These are phyloP conservation scores for Lymantria dispar DNA, from an alignment of 2,888 invertebrate genomes.

Conservation along the genomic window DNA sequence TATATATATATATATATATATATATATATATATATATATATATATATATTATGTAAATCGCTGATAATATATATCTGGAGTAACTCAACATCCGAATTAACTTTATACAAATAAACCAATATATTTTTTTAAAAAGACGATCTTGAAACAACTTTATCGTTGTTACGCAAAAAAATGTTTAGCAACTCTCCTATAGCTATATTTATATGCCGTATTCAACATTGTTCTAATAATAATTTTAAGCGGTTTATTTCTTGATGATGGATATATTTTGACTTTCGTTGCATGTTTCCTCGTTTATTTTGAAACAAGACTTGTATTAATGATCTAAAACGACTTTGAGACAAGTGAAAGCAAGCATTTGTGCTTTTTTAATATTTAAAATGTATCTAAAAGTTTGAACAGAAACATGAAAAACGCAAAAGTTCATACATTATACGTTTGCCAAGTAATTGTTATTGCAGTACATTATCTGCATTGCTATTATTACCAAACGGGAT, in stretches of 20 bases:
- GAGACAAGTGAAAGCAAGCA: background rate
- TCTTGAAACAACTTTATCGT: constrained; percentile 5
- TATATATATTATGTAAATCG: too few species aligned
- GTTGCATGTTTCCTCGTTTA: constrained; percentile 16
- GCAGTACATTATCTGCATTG: background rate
- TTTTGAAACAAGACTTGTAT: constrained; percentile 6
- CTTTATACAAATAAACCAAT: too few species aligned
- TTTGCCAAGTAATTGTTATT: background rate
- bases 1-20: too few species aligned
- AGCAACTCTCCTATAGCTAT: constrained; percentile 4
- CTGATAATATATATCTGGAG: too few species aligned
- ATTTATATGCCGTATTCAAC: constrained; percentile 10
- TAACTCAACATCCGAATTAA: too few species aligned
- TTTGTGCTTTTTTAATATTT: background rate
- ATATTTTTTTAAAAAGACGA: too few species aligned
- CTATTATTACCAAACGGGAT: constrained; percentile 6
- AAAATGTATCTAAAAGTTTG: too few species aligned
- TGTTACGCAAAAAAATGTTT: background rate
- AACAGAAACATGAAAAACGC: background rate
- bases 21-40: too few species aligned
- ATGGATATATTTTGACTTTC: constrained; percentile 19
- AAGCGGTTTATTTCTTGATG: constrained; percentile 22
- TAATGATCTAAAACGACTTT: constrained; percentile 5
- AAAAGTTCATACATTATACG: background rate
- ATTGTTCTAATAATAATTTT: constrained; percentile 11